phyloP scores from a whole-genome alignment of 2,888 invertebrate species.

The Oscheius sp. region DNA sequence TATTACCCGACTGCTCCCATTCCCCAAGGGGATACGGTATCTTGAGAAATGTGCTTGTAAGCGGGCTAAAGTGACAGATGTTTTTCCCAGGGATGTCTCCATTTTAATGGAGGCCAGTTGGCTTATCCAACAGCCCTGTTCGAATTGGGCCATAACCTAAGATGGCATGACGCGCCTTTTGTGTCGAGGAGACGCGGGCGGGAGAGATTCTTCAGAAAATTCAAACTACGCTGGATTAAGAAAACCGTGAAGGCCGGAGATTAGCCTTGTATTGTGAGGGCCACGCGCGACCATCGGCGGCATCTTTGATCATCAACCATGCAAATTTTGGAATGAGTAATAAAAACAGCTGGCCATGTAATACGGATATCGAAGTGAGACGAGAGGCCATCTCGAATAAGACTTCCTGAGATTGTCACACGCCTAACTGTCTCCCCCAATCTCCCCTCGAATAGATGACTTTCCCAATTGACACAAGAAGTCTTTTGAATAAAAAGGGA shows the following conservation, averaged over 20 bases:
- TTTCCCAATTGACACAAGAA: neutral
- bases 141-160: conserved; percentile 29
- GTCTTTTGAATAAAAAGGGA: too few species aligned
- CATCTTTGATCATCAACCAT: conserved; percentile 16
- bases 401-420: neutral
- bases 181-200: conserved; percentile 9
- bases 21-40: too few species aligned
- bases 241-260: conserved; percentile 3
- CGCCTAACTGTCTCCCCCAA: neutral
- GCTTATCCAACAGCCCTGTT: conserved; percentile 5
- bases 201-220: neutral
- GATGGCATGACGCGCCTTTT: conserved; percentile 35
- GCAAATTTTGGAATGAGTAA: conserved; percentile 34
- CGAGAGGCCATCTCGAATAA: neutral
- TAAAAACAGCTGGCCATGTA: conserved; percentile 19
- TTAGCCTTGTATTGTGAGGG: conserved; percentile 27
- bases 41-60: too few species aligned
- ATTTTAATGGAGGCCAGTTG: conserved; percentile 1
- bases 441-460: neutral
- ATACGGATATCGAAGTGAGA: neutral
- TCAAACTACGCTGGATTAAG: too few species aligned
- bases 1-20: neutral
- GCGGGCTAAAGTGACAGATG: neutral
- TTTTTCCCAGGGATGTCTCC: neutral
- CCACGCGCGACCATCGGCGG: conserved; percentile 25